Evolutionary conservation across 2,888 invertebrate genomes (phyloP), one percentile per base, ranked within the genome.

Genomic region (Rhorus exstirpatorius): DNA sequence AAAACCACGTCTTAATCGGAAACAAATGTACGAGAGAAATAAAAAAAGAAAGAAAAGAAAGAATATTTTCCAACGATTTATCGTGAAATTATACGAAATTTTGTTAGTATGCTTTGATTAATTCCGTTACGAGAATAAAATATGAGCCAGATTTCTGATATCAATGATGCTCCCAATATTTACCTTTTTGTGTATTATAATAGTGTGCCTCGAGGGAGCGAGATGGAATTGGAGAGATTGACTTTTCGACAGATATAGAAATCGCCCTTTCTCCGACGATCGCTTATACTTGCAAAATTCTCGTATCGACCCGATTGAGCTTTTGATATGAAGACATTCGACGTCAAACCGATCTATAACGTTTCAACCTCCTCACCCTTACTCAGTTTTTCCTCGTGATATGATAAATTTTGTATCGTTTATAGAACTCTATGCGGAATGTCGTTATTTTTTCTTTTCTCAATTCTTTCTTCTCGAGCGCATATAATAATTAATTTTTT

Each of bases 231-330:
- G 53, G 61, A 38, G 41, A 74, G 74, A 74, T 74, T 74, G 61
- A 74, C 74, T 61, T 74, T 51, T 51, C 14, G 74, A 63, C 74
- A 74, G 61, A 74, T 74, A 74, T 61, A 51, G 61, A 63, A 74
- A 60, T 41, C 38, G 49, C 38, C 38, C 74, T 31, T 74, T 38
- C 53, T 53, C 38, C 51, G 68, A 6, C 38, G 35, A 61, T 61
- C 61, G 74, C 61, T 74, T 74, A 61, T 74, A 74, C 74, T 74
- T 61, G 74, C 74, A 74, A 74, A 74, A 74, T 74, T 74, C 61
- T 51, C 35, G n/a, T 74, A 74, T 74, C 74, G 61, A 63, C 6
- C 74, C 51, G 74, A 61, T 74, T 61, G 6, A 61, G 49, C n/a
- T 58, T 44, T 71, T 12, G 8, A 71, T 17, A 53, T 14, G 41